Base-by-base conservation (phyloP, 2,113 vertebrate genomes). In the Otis tarda region DNA sequence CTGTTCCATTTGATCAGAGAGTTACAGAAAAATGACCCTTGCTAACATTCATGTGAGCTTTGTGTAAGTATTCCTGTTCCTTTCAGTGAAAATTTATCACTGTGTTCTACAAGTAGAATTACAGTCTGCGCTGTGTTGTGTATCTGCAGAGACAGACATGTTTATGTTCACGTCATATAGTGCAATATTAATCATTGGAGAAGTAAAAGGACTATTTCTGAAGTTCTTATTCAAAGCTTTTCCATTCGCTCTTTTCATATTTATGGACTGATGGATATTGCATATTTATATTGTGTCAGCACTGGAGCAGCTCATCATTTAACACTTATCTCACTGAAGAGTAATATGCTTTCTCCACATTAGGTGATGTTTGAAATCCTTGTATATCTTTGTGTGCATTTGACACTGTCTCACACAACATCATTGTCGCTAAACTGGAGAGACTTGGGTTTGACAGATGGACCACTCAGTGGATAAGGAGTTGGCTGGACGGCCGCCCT, bases 271-370 rank as follows among this genome's bases (percentile, higher is more conserved):
- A 81, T 84, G 57, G 73, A 80, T 94, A 45, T 18, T 82, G 27
- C 55, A 37, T 94, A 52, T 95, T 96, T 95, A 94, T 93, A 63
- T 89, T 86, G 49, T 88, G 63, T 83, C 87, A 75, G 53, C 56
- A 87, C 45, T 89, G 23, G 28, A 77, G 60, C 78, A 91, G 43
- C 95, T 95, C 88, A 69, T 95, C 90, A 83, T 87, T 83, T 83
- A 85, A 88, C 60, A 79, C 56, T 89, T 95, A 90, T 52, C 85
- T 85, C 74, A 52, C 73, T 73, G 74, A 70, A 94, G 47, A 93
- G 14, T 87, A 81, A 78, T 86, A 55, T 37, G 24, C n/a, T 90
- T 4, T 86, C 24, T 50, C 45, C 13, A 21, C 89, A 75, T 92
- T 81, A 73, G 60, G 74, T 79, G 73, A 61, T 37, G 76, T 63